Evolutionary conservation across 2,113 vertebrate genomes (phyloP).

Genomic region (Silurus meridionalis): DNA sequence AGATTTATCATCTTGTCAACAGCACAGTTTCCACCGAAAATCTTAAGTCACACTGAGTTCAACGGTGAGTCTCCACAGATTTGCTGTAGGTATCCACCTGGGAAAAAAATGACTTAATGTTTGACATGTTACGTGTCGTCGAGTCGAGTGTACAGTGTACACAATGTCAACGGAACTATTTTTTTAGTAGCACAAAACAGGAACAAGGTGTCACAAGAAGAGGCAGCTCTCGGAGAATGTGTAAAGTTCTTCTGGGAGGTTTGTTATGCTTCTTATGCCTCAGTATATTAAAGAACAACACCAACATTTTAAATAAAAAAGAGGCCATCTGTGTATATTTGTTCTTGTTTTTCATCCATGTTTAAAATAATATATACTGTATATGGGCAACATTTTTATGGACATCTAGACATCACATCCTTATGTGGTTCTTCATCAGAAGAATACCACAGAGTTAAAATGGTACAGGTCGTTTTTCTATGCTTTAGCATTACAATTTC

Average conservation of each 20-base stretch:
- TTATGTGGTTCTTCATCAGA: not conserved
- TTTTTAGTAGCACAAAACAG: constrained; percentile 38
- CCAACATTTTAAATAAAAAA: not conserved
- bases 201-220: not conserved
- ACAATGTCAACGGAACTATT: constrained; percentile 2
- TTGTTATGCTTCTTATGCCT: constrained; percentile 22
- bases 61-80: not conserved
- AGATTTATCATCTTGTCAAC: not conserved
- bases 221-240: not conserved
- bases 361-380: not conserved
- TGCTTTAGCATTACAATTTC: not conserved
- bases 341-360: constrained; percentile 1
- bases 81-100: not conserved
- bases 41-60: not conserved
- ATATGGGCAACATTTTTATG: not conserved
- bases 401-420: not conserved
- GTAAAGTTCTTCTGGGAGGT: not conserved
- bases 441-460: not conserved
- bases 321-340: not conserved
- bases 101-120: not conserved
- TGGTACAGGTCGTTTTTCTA: not conserved
- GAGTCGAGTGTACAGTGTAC: not conserved
- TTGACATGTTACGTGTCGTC: not conserved
- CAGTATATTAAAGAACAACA: not conserved
- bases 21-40: not conserved